phyloP scores from a whole-genome alignment of 2,888 invertebrate genomes.

The Diaperis boleti region DNA sequence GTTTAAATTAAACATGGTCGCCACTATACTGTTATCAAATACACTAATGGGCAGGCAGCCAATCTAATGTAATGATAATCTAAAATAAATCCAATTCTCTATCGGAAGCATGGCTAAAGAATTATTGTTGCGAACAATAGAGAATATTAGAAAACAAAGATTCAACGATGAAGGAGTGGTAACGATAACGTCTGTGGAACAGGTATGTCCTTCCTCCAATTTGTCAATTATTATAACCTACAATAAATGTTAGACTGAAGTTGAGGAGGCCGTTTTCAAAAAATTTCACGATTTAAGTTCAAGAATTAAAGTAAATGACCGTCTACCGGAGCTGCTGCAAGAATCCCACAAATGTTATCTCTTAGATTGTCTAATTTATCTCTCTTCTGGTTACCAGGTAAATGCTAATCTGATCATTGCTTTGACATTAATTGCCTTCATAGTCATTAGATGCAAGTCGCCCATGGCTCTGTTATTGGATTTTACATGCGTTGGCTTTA shows the following conservation, averaged over 20 bases:
- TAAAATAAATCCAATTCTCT: constrained; percentile 15
- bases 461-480: constrained; percentile 98
- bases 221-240: constrained; percentile 32
- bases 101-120: constrained; percentile 44
- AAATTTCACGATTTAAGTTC: constrained; percentile 68
- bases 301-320: constrained; percentile 68
- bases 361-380: constrained; percentile 74
- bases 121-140: constrained; percentile 46
- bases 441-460: constrained; percentile 92
- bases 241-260: constrained; percentile 67
- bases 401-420: constrained; percentile 7
- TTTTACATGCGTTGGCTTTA: constrained; percentile 88
- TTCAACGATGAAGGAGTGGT: constrained; percentile 73
- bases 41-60: constrained; percentile 17
- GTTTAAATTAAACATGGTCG: not conserved
- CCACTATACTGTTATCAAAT: not conserved
- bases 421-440: constrained; percentile 44
- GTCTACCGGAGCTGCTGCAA: constrained; percentile 73
- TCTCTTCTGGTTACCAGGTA: constrained; percentile 75
- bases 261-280: constrained; percentile 71
- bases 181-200: constrained; percentile 72
- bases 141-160: constrained; percentile 63
- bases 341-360: constrained; percentile 76
- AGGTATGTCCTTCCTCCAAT: constrained; percentile 65
- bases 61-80: not conserved